A percentile compares a stretch with the other conserved stretches of the same genome.
Evolutionary conservation across 2,113 vertebrate species (phyloP).

Genomic region (Chloebia gouldiae): DNA sequence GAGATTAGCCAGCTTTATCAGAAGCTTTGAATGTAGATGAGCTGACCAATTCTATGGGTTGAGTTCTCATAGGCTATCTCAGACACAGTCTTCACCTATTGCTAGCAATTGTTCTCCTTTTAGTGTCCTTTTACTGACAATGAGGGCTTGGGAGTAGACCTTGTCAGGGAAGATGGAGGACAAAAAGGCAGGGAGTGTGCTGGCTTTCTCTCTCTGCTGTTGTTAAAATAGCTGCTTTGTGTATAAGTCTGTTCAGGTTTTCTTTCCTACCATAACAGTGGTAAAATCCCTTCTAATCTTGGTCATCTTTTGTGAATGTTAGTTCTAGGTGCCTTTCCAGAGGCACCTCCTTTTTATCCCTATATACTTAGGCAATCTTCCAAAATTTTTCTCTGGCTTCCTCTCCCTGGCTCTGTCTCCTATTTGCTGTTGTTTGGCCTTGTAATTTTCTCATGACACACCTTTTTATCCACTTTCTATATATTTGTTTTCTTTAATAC

Average conservation of each 20-base stretch:
- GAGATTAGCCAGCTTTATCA: neutral
- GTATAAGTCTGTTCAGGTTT: neutral
- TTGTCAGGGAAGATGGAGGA: neutral
- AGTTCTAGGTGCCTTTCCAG: neutral
- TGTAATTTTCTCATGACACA: neutral
- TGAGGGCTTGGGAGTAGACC: neutral
- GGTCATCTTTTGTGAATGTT: neutral
- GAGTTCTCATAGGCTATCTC: neutral
- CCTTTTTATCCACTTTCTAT: neutral
- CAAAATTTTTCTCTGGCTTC: neutral
- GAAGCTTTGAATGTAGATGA: neutral
- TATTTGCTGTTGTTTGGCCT: neutral
- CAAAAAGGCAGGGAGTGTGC: neutral
- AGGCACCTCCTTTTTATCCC: neutral
- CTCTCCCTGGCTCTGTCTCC: neutral
- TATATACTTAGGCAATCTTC: neutral
- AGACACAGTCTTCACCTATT: neutral
- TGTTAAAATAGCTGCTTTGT: neutral
- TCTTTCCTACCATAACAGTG: neutral
- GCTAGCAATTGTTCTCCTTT: neutral
- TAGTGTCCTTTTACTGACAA: neutral
- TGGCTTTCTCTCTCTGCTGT: neutral
- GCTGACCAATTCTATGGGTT: neutral
- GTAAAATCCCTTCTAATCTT: neutral
- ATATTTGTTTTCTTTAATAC: neutral